Evolutionary conservation across 2,888 invertebrate species (phyloP), one percentile per base, ranked within the genome.

Genomic region (Drosophila recens): DNA sequence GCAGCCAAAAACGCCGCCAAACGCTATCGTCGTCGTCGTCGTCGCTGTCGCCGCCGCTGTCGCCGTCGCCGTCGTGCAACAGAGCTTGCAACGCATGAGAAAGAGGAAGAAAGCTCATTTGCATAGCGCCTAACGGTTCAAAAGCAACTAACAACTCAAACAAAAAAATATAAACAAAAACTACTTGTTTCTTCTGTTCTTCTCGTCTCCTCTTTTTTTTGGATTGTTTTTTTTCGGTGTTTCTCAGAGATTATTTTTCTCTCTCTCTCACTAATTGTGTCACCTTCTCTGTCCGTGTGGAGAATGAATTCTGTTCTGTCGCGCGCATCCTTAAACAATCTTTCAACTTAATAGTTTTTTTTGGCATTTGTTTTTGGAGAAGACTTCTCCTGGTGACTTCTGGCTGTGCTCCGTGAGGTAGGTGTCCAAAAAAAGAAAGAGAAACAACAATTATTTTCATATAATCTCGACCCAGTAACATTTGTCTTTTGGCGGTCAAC

Each of bases 31-130:
- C 59, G 54, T 38, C 36, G 66, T 17, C 49, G 66, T 51, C 52
- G 56, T 20, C 43, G 61, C 20, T 49, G 53, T 13, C 23, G 65
- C 20, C 23, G 48, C 36, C 9, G 67, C 30, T n/a, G 38, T 9
- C 46, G 57, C 30, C 15, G 46, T 38, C 73, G 72, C 65, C 40
- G 57, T 36, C 73, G 72, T 71, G 64, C 71, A 71, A 58, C 58
- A 72, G 72, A 64, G 74, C 63, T 70, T 79, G 78, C 72, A 80
- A 72, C 72, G 72, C 56, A 67, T 61, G 67, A 59, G 67, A 23
- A 71, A 65, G 72, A 74, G 56, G 80, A 75, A 73, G 68, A 70
- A 67, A 62, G 69, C 52, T 68, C 64, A 67, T 73, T 61, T 75
- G 77, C 71, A 74, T 77, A 72, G 58, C 70, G 67, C 52, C 66